A percentile compares a stretch with the other conserved stretches of the same genome.
phyloP scores from a whole-genome alignment of 2,797 vertebrate species.

The Clarias platycephalus region DNA sequence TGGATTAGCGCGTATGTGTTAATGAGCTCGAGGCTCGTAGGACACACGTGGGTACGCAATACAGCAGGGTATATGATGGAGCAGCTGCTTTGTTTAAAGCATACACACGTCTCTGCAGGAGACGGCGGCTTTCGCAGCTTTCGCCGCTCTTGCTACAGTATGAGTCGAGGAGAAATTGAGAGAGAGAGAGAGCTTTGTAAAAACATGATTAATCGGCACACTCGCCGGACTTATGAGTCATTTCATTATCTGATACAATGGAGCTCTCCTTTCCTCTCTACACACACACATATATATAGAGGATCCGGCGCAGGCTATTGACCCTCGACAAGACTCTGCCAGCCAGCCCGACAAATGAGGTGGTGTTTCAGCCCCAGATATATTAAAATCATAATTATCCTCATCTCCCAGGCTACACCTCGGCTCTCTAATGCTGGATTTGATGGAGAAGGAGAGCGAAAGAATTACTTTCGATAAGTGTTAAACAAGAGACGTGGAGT shows the following conservation, averaged over 20 bases:
- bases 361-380: slow-evolving; percentile 68
- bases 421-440: slow-evolving; percentile 67
- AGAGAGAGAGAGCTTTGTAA: slow-evolving; percentile 63
- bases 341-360: slow-evolving; percentile 75
- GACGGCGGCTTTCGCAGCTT: slow-evolving; percentile 16
- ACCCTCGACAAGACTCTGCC: slow-evolving; percentile 73
- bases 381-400: slow-evolving; percentile 82
- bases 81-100: slow-evolving; percentile 27
- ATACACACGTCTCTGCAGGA: slow-evolving; percentile 14
- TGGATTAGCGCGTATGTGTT: slow-evolving; percentile 44
- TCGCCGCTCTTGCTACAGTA: slow-evolving; percentile 31
- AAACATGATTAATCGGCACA: slow-evolving; percentile 77
- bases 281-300: slow-evolving; percentile 56
- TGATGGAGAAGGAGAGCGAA: slow-evolving; percentile 74
- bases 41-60: background rate
- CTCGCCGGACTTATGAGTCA: slow-evolving; percentile 74
- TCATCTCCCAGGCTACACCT: slow-evolving; percentile 68
- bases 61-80: slow-evolving; percentile 21
- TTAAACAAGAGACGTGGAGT: slow-evolving; percentile 76
- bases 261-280: slow-evolving; percentile 33
- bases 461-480: slow-evolving; percentile 81
- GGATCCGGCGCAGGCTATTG: slow-evolving; percentile 69
- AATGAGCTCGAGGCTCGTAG: slow-evolving; percentile 33
- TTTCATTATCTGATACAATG: slow-evolving; percentile 73
- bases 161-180: slow-evolving; percentile 45